Evolutionary conservation across 2,888 invertebrate genomes (phyloP), one percentile per base, ranked within the genome.

Genomic region (Apeira syringaria): DNA sequence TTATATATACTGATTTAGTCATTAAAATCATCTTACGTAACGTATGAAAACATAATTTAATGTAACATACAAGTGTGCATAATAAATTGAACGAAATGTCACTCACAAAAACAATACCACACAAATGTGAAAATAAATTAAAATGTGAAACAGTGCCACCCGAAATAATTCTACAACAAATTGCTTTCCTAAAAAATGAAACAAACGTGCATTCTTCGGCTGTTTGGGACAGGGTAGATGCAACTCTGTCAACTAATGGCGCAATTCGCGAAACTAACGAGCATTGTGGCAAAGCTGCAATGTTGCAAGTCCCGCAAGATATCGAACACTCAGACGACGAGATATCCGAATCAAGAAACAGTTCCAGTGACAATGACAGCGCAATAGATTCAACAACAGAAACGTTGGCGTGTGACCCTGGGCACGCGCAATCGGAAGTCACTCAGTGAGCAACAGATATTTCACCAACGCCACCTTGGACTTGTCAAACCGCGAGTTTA

Each of bases 371-470:
- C 46, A 56, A 53, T 53, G 31, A 37, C 22, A 56, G 42, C 46
- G 40, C 47, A 58, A 59, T 53, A 48, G 56, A 41, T 40, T 48
- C 50, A 44, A 51, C 50, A 40, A 46, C 7, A 28, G 44, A 44
- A 31, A 6, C 33, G 10, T 12, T 52, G 37, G 47, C 50, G 37
- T 50, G 49, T 63, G 60, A 65, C 48, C 59, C 55, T 41, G 55
- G 51, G 45, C 49, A 31, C 9, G 51, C 50, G 33, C 55, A 59
- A 35, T 38, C 50, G 31, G 58, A 61, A 43, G 50, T 51, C 50
- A 46, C 18, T 35, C 56, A 40, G 74, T 74, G 59, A 74, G 68
- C 67, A 61, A 45, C 29, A 25, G 24, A 44, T 44, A 38, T 44
- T 44, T 44, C 33, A 25, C 38, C 33, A 29, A 8, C 15, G 18